Percentiles rank a stretch among this genome's conserved stretches.
phyloP scores from a whole-genome alignment of 2,113 vertebrate genomes.

The Cheirogaleus medius region DNA sequence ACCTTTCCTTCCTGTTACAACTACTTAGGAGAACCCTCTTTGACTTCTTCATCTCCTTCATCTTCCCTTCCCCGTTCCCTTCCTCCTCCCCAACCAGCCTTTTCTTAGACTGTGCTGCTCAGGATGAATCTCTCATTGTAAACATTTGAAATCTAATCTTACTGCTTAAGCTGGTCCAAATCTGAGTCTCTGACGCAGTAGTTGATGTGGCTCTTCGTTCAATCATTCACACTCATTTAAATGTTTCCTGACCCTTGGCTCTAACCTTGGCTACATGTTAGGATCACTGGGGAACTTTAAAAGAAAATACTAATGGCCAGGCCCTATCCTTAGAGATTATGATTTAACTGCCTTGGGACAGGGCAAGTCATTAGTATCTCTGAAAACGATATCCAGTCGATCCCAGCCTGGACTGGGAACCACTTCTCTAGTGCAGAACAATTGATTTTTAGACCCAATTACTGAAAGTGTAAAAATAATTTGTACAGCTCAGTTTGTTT shows the following conservation, averaged over 20 bases:
- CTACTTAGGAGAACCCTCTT: neutral
- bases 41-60: neutral
- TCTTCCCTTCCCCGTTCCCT: no score
- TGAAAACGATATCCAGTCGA: neutral
- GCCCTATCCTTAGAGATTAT: neutral
- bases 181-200: neutral
- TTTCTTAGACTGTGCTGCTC: neutral
- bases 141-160: neutral
- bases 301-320: neutral
- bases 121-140: neutral
- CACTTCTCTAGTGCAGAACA: neutral
- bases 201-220: neutral
- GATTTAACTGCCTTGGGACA: neutral
- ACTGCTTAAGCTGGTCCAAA: neutral
- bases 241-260: neutral
- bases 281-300: neutral
- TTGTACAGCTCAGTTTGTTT: neutral
- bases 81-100: no score
- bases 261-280: neutral
- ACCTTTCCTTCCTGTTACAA: neutral
- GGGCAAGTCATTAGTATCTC: neutral
- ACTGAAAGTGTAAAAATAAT: conserved; percentile 4
- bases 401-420: neutral
- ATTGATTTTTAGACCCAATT: neutral
- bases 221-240: neutral